A percentile compares a stretch with the other conserved stretches of the same genome.
phyloP scores from a whole-genome alignment of 2,888 invertebrate species.

The Imbricaverruca yamaguchii region DNA sequence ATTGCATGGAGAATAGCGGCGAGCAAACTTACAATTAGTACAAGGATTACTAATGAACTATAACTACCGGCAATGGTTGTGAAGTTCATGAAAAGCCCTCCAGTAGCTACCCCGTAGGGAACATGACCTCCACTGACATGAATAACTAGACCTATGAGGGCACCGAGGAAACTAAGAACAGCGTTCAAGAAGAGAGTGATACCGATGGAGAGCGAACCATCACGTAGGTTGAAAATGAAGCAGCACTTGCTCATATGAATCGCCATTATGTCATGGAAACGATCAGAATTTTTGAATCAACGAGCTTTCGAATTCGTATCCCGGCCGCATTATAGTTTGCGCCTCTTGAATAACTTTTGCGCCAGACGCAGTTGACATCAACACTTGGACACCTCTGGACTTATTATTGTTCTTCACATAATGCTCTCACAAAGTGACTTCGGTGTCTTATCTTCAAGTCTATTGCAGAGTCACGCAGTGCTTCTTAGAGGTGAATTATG shows the following conservation, averaged over 20 bases:
- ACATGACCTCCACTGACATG: background rate
- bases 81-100: background rate
- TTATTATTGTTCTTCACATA: no score
- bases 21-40: background rate
- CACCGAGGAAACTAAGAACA: background rate
- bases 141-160: background rate
- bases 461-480: no score
- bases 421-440: no score
- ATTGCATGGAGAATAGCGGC: background rate
- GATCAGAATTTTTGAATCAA: no score
- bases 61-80: background rate
- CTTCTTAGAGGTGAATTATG: no score
- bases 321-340: no score
- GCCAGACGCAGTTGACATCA: no score
- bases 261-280: no score
- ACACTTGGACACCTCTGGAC: no score
- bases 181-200: background rate
- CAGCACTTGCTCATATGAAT: background rate
- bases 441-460: no score
- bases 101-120: background rate
- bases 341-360: no score
- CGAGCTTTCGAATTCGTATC: no score
- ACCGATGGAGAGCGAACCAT: background rate
- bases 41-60: background rate
- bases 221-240: background rate